phyloP scores from a whole-genome alignment of 1,140 invertebrate species.

The Zaprionus vittiger region DNA sequence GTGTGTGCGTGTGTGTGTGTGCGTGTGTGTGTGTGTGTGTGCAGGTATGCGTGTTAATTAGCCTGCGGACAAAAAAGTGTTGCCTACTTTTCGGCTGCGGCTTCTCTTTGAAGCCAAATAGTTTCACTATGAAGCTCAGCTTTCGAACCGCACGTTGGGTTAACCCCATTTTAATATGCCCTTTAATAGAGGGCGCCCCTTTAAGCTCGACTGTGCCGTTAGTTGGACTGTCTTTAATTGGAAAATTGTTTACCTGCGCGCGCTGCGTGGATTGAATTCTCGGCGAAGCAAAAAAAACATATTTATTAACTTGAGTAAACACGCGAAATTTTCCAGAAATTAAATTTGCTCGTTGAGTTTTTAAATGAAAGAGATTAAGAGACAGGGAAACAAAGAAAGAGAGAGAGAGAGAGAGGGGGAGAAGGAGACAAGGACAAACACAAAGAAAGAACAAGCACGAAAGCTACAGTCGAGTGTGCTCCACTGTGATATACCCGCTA shows the following conservation, averaged over 20 bases:
- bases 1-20: background rate
- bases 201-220: background rate
- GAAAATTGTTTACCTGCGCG: no score
- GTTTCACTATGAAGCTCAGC: background rate
- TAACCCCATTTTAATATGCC: background rate
- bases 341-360: background rate
- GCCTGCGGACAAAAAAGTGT: conserved; percentile 11
- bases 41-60: conserved; percentile 12
- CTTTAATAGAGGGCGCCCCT: background rate
- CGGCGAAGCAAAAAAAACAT: background rate
- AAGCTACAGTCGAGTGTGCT: no score
- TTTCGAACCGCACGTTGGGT: background rate
- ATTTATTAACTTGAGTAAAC: background rate
- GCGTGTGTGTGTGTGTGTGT: background rate
- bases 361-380: background rate
- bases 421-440: no score
- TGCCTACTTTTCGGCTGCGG: conserved; percentile 23
- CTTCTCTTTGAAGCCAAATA: background rate
- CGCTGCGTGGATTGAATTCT: background rate
- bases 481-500: no score
- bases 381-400: background rate
- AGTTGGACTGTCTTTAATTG: background rate
- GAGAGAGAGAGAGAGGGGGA: background rate
- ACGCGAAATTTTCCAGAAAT: background rate
- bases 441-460: no score